phyloP scores from a whole-genome alignment of 2,797 vertebrate genomes.

The Anabacerthia variegaticeps region DNA sequence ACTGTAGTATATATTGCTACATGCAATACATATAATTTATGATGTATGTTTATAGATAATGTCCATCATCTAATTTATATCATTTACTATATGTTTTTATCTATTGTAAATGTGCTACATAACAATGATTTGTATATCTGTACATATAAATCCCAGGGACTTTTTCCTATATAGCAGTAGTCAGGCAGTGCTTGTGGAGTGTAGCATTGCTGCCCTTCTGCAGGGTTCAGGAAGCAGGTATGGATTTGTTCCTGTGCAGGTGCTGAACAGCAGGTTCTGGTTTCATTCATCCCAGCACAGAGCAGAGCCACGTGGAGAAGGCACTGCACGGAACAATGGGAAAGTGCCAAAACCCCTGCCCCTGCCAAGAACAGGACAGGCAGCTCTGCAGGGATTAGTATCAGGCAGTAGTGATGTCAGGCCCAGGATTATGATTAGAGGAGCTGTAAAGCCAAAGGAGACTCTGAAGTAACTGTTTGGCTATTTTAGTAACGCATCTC shows the following conservation, averaged over 20 bases:
- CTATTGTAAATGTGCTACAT: background rate
- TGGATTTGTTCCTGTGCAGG: background rate
- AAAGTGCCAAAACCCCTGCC: background rate
- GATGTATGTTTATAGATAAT: background rate
- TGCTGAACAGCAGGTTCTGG: background rate
- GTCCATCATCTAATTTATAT: background rate
- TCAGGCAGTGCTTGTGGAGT: background rate
- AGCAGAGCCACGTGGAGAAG: background rate
- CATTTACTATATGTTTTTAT: background rate
- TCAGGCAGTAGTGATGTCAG: background rate
- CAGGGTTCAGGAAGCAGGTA: background rate
- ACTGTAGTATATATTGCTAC: background rate
- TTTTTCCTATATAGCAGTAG: background rate
- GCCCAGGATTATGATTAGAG: background rate
- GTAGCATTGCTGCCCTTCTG: too few species aligned
- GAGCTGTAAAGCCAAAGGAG: background rate
- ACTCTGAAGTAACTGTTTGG: background rate
- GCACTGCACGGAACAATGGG: rapidly evolving
- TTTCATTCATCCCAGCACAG: background rate
- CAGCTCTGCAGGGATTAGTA: background rate
- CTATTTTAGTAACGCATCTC: constrained; percentile 2
- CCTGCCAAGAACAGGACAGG: background rate
- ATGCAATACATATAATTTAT: background rate
- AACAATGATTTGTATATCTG: background rate
- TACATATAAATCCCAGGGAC: background rate